phyloP scores from a whole-genome alignment of 2,888 invertebrate genomes.

The Chymomyza fuscimana region DNA sequence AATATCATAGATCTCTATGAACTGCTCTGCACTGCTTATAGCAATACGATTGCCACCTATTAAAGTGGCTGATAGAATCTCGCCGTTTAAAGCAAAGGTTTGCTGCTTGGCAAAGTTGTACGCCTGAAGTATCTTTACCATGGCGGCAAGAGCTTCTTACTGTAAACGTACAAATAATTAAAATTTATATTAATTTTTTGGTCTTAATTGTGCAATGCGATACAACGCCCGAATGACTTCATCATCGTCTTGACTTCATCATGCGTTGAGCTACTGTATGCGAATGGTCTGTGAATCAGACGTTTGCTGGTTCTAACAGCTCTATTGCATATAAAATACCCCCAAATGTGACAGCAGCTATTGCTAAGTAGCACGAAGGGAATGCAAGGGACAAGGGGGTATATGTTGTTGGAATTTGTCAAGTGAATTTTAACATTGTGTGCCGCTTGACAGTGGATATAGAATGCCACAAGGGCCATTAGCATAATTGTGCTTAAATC shows the following conservation, averaged over 20 bases:
- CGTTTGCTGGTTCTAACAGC: background rate
- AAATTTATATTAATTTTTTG: conserved; percentile 12
- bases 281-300: background rate
- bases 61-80: conserved; percentile 76
- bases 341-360: conserved; percentile 21
- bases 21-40: conserved; percentile 78
- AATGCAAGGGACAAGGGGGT: conserved; percentile 26
- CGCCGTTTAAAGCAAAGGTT: conserved; percentile 77
- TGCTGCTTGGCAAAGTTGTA: conserved; percentile 79
- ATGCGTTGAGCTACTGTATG: background rate
- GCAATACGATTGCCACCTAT: conserved; percentile 77
- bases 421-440: conserved; percentile 39
- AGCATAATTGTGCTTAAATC: conserved; percentile 57
- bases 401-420: conserved; percentile 40
- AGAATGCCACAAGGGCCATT: conserved; percentile 38
- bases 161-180: conserved; percentile 29
- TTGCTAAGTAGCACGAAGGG: conserved; percentile 18
- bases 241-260: conserved; percentile 47
- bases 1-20: conserved; percentile 78
- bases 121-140: conserved; percentile 79
- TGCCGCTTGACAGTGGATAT: conserved; percentile 31
- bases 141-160: conserved; percentile 41
- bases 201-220: conserved; percentile 25
- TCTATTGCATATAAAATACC: conserved; percentile 17
- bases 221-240: conserved; percentile 66